Percentiles rank a stretch among this genome's conserved stretches.
phyloP scores from a whole-genome alignment of 2,113 vertebrate species.

The Oreochromis aureus region DNA sequence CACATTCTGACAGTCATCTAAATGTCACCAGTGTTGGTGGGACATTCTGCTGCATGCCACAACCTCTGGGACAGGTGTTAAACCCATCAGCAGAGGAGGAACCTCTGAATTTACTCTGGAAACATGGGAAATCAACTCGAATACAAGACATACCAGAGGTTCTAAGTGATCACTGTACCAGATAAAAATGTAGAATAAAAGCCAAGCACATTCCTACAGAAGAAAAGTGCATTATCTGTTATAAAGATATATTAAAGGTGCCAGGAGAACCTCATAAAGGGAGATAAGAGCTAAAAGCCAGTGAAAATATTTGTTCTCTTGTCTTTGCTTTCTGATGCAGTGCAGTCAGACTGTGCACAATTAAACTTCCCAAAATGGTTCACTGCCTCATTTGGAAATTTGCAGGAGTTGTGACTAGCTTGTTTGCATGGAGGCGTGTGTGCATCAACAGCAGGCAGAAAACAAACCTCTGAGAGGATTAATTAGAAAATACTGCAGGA shows the following conservation, averaged over 20 bases:
- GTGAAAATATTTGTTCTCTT: background rate
- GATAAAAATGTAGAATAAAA: background rate
- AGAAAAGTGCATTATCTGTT: background rate
- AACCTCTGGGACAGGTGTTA: slow-evolving; percentile 30
- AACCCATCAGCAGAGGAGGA: slow-evolving; percentile 17
- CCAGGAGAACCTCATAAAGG: background rate
- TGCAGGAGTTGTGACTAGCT: slow-evolving; percentile 7
- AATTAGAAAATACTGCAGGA: slow-evolving; percentile 49
- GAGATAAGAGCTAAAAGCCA: background rate
- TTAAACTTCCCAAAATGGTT: background rate
- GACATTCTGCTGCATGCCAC: background rate
- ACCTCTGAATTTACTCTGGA: background rate
- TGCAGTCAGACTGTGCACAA: slow-evolving; percentile 17
- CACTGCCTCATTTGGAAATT: slow-evolving; percentile 3
- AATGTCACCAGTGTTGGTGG: background rate
- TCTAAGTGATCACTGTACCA: background rate
- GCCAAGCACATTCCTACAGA: background rate
- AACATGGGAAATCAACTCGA: background rate
- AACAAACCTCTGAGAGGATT: slow-evolving; percentile 25
- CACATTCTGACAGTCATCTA: background rate
- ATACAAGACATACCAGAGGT: background rate
- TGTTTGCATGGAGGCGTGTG: background rate
- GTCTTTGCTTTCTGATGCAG: slow-evolving; percentile 28
- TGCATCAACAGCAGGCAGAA: background rate
- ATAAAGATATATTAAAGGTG: background rate